phyloP scores from a whole-genome alignment of 2,888 invertebrate genomes.

The Drosophila cyrtoloma region DNA sequence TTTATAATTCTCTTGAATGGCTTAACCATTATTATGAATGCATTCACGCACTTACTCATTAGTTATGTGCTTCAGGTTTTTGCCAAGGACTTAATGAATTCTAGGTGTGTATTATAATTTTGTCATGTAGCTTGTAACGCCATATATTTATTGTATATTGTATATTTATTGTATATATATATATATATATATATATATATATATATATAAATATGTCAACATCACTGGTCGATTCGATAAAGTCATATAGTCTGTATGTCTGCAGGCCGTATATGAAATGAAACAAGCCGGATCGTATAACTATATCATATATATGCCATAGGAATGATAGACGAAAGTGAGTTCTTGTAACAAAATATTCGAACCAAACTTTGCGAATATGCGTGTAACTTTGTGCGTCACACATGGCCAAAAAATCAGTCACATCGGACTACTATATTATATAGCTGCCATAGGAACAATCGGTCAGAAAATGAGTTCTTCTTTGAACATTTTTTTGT shows the following conservation, averaged over 20 bases:
- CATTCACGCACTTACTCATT: not conserved
- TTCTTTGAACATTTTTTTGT: no score
- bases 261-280: not conserved
- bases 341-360: not conserved
- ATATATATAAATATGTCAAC: no score
- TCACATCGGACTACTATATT: not conserved
- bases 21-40: not conserved
- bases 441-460: not conserved
- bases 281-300: not conserved
- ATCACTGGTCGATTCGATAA: not conserved
- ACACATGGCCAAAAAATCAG: no score
- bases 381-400: not conserved
- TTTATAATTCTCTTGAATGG: not conserved
- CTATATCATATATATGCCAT: not conserved
- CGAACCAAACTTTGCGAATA: not conserved
- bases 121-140: not conserved
- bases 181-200: no score
- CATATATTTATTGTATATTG: not conserved
- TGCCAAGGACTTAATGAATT: not conserved
- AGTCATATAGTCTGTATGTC: not conserved
- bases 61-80: not conserved
- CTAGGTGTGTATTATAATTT: not conserved
- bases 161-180: no score
- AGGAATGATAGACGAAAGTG: not conserved
- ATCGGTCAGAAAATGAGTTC: not conserved